A percentile compares a stretch with the other conserved stretches of the same genome.
Conservation (phyloP, 2,888 invertebrate species). For the Anoplius nigerrimus region DNA sequence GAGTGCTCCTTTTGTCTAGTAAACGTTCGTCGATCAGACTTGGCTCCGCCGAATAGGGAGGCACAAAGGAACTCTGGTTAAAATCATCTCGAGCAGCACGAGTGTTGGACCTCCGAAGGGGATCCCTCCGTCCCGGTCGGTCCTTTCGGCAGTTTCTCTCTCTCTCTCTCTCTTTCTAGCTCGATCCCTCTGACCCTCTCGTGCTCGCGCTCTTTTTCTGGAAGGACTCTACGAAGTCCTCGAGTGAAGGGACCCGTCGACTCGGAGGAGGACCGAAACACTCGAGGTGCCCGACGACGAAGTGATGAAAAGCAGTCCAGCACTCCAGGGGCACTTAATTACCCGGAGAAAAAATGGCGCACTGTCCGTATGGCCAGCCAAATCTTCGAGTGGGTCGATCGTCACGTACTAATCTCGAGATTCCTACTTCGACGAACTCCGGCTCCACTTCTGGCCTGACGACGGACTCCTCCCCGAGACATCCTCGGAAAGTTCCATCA, state of each 20-base stretch:
- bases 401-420: too few relatives aligned
- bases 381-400: too few relatives aligned
- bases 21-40: conserved; percentile 38
- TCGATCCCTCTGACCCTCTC: conserved; percentile 12
- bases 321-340: conserved; percentile 43
- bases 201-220: conserved; percentile 12
- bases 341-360: conserved; percentile 28
- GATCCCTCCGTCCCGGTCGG: background rate
- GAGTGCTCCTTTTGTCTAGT: conserved; percentile 42
- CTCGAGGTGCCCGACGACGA: conserved; percentile 42
- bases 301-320: conserved; percentile 48
- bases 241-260: conserved; percentile 36
- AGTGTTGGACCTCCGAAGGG: conserved; percentile 25
- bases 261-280: conserved; percentile 21
- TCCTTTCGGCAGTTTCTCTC: background rate
- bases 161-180: conserved; percentile 4
- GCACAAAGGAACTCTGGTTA: conserved; percentile 46
- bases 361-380: background rate
- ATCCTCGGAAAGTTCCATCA: too few relatives aligned
- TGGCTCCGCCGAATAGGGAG: conserved; percentile 19
- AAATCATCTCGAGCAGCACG: conserved; percentile 41
- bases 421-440: too few relatives aligned
- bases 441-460: too few relatives aligned
- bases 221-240: conserved; percentile 38
- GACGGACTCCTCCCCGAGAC: too few relatives aligned